Percentiles rank a stretch among this genome's conserved stretches.
These are phyloP conservation scores for Eumeta japonica DNA, from an alignment of 1,140 invertebrate genomes.

Conservation along the genomic window DNA sequence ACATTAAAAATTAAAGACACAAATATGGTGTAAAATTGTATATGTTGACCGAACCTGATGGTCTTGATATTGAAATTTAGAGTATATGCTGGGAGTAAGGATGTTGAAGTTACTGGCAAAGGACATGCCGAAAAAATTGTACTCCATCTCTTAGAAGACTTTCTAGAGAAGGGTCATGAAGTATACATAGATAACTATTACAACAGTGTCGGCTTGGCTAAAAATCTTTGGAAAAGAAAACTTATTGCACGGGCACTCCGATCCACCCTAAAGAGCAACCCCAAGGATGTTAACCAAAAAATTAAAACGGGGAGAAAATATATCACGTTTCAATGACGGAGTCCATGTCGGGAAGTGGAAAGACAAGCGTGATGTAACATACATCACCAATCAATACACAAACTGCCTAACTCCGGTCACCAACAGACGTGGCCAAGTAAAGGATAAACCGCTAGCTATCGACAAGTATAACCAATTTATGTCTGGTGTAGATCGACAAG, in stretches of 20 bases:
- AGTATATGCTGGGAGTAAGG: conserved; percentile 16
- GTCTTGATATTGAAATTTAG: conserved; percentile 19
- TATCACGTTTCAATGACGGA: conserved; percentile 16
- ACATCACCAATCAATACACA: conserved; percentile 16
- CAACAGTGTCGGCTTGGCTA: conserved; percentile 16
- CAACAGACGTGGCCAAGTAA: conserved; percentile 5
- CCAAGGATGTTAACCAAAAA: conserved; percentile 17
- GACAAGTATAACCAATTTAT: conserved; percentile 12
- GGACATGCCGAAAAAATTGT: conserved; percentile 23
- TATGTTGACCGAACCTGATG: conserved; percentile 30
- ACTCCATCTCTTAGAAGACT: conserved; percentile 19
- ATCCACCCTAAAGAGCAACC: conserved; percentile 20
- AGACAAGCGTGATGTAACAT: conserved; percentile 16
- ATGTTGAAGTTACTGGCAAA: conserved; percentile 12
- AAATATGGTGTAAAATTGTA: conserved; percentile 40
- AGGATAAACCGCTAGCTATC: conserved; percentile 7
- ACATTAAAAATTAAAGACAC: conserved; percentile 31
- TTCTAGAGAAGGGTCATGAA: conserved; percentile 23
- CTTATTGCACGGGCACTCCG: conserved; percentile 26
- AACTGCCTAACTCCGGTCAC: conserved; percentile 11
- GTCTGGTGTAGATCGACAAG: conserved; percentile 10
- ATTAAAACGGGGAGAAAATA: conserved; percentile 26
- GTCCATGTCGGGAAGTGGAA: conserved; percentile 27
- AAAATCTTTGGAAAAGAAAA: conserved; percentile 10
- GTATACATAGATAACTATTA: conserved; percentile 39